A percentile compares a stretch with the other conserved stretches of the same genome.
Evolutionary conservation across 2,113 vertebrate species (phyloP).

Genomic region (Podiceps cristatus): DNA sequence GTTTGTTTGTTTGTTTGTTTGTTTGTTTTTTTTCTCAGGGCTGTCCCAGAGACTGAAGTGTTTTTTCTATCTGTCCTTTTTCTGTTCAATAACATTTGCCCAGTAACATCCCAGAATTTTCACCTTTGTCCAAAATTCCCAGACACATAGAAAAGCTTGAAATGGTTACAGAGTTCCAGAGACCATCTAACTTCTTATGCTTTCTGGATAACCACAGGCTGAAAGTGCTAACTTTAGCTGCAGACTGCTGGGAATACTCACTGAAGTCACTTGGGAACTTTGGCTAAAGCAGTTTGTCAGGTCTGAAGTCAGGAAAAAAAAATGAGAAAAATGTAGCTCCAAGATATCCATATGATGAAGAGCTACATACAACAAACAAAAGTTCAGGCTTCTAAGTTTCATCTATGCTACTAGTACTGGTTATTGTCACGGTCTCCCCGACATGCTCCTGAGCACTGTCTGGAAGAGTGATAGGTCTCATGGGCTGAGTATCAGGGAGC

Average conservation of each 20-base stretch:
- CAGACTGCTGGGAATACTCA: neutral
- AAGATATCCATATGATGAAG: neutral
- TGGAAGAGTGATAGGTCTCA: neutral
- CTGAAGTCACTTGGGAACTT: neutral
- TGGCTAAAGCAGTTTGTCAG: neutral
- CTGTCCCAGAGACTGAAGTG: neutral
- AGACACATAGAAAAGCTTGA: neutral
- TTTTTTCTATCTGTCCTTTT: neutral
- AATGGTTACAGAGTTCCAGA: neutral
- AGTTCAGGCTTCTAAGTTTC: neutral
- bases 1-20: too few relatives aligned
- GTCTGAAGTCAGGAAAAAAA: neutral
- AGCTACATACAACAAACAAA: neutral
- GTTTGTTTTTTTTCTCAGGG: neutral
- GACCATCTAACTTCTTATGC: neutral
- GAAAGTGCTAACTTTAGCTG: neutral
- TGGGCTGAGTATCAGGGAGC: neutral
- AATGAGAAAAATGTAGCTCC: neutral
- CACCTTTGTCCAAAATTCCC: neutral
- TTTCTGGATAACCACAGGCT: neutral
- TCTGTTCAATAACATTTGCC: neutral
- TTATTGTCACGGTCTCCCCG: neutral
- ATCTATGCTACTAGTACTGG: rapidly evolving
- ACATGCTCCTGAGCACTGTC: neutral
- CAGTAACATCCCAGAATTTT: neutral